Base-by-base conservation (phyloP, 2,113 vertebrate species). In the Spermophilus dauricus region DNA sequence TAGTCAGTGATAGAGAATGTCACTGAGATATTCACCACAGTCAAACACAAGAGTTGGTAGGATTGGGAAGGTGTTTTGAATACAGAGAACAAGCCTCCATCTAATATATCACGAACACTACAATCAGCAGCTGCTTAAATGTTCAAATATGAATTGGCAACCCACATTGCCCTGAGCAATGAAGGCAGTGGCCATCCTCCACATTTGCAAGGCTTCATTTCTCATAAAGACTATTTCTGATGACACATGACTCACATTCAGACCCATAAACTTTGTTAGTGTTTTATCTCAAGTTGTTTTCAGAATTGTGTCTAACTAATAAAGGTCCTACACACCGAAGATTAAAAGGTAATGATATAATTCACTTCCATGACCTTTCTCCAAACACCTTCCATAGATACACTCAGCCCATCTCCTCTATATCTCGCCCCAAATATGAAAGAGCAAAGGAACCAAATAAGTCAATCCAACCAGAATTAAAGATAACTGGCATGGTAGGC, bases 341-440 rank as follows among this genome's bases (percentile, higher is more conserved):
- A 96, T 42, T 75, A 87, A 96, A 89, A 94, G 30, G 83, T 91
- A 56, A 61, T 39, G 56, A 69, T 72, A 73, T 75, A 69, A 78
- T 63, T 89, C 48, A 70, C 9, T 75, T 93, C n/a, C 2, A 51
- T 32, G 85, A 77, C 7, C 4, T 76, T 76, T 93, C 65, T 91
- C 91, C 53, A 86, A 94, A 78, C 24, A 81, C n/a, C 80, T 97
- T 81, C 39, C 87, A 39, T 1, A 86, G 42, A 76, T n/a, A 86
- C 6, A 18, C 30, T 67, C 22, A 70, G 18, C 8, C 72, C 48
- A n/a, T 32, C 18, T 73, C 76, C 76, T 90, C 51, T 42, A 39
- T 9, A 58, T 56, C 28, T 86, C 67, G 4, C 6, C 77, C 61
- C 67, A 94, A 88, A 89, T 65, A 70, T n/a, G 61, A 92, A 85